Base-by-base conservation (phyloP, 2,113 vertebrate genomes). In the Holacanthus passer region DNA sequence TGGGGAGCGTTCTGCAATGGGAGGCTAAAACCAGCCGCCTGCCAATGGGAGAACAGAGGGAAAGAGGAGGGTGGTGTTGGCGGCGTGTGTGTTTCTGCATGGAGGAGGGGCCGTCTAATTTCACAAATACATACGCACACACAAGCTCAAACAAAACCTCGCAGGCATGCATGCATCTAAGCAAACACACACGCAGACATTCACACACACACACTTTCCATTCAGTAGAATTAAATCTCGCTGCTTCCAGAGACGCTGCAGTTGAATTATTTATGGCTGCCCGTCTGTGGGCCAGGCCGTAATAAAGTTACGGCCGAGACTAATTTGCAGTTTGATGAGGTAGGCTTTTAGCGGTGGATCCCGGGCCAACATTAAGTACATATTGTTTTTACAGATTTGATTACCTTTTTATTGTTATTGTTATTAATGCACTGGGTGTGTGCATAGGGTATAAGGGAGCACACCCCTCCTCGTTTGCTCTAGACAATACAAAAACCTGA, bases 251-350 rank as follows among this genome's bases (percentile, higher is more conserved):
- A 94, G 85, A 93, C 82, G 91, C 92, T 85, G 85, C 85, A 87
- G 89, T 94, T 96, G 95, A 96, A 94, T 96, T 96, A 96, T 97
- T 96, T 96, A 96, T 94, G 94, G 94, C 93, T 88, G 94, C 90
- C 81, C 90, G 62, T 93, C 63, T 91, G 88, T 58, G 16, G 87
- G 94, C 81, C 84, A 79, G 56, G 43, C 81, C 60, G 72, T 96
- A 96, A 97, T 96, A 95, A 96, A 95, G 93, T 96, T 95, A 95
- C 24, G 81, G 89, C 91, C 17, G 81, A 90, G 91, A 94, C 94
- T 95, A 95, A 95, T 95, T 93, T 95, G 91, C 93, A 91, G 92
- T 94, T 94, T 96, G 94, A 96, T 95, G 93, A 95, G 93, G 88
- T 95, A 88, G 91, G 94, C 93, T 94, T 95, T 94, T 93, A 95